Conservation (phyloP, 2,888 invertebrate species). For the Lasioglossum pauxillum region DNA sequence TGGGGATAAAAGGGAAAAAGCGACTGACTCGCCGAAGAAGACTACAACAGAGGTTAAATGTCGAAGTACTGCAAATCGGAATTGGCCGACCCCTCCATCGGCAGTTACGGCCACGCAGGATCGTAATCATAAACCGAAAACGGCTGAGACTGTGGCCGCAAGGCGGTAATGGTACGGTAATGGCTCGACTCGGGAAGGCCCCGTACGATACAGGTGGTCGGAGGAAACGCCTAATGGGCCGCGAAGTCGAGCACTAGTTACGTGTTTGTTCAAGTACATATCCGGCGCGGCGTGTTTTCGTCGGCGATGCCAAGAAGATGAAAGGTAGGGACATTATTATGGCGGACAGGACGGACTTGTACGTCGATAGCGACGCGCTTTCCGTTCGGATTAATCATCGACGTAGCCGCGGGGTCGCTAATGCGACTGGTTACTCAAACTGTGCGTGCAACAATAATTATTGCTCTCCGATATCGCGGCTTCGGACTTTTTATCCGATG, state of each 20-base stretch:
- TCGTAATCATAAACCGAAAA: conserved; percentile 10
- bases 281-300: conserved; percentile 34
- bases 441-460: conserved; percentile 51
- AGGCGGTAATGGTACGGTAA: conserved; percentile 10
- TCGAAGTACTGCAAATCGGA: not conserved
- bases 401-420: conserved; percentile 38
- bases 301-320: conserved; percentile 31
- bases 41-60: conserved; percentile 1
- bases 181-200: conserved; percentile 19
- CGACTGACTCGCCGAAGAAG: not conserved
- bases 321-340: conserved; percentile 57
- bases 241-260: conserved; percentile 69
- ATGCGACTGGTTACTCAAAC: conserved; percentile 60
- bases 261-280: conserved; percentile 30
- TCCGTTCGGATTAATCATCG: conserved; percentile 68
- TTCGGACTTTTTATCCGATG: conserved; percentile 23
- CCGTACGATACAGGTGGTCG: conserved; percentile 64
- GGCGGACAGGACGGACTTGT: conserved; percentile 56
- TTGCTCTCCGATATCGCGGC: conserved; percentile 27
- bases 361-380: conserved; percentile 65
- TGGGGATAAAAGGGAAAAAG: not conserved
- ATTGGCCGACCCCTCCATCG: not conserved
- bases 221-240: conserved; percentile 71
- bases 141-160: not conserved
- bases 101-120: not conserved